phyloP scores from a whole-genome alignment of 2,797 vertebrate species.

The Lagocephalus sceleratus region DNA sequence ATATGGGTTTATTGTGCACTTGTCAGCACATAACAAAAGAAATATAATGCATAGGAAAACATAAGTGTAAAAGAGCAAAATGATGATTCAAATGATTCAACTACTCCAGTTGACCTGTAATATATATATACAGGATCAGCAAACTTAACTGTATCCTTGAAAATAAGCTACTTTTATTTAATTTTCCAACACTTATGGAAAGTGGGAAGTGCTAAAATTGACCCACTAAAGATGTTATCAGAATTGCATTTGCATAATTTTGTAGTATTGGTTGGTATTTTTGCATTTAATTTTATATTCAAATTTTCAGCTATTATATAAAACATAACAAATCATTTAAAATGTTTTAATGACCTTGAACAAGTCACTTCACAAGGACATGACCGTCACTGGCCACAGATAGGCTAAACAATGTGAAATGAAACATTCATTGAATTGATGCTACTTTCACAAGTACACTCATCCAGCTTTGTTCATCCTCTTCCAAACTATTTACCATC shows the following conservation, averaged over 20 bases:
- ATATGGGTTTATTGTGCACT: slow-evolving; percentile 8
- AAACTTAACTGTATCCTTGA: slow-evolving; percentile 11
- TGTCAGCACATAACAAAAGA: slow-evolving; percentile 20
- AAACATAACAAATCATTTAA: no score
- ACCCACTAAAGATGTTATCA: slow-evolving; percentile 2
- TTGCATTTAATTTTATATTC: neutral
- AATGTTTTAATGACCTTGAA: no score
- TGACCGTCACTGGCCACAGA: slow-evolving; percentile 31
- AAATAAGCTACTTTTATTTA: neutral
- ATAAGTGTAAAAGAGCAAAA: neutral
- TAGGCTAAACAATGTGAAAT: slow-evolving; percentile 30
- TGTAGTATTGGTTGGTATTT: neutral
- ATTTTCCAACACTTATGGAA: slow-evolving; percentile 15
- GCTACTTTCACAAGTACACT: slow-evolving; percentile 55
- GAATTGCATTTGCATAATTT: neutral
- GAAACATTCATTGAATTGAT: slow-evolving; percentile 56
- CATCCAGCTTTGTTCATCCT: slow-evolving; percentile 83
- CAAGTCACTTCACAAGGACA: slow-evolving; percentile 39
- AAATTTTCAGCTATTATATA: neutral
- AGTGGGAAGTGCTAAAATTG: neutral
- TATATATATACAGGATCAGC: slow-evolving; percentile 1
- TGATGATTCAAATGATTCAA: slow-evolving; percentile 7
- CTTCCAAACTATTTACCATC: slow-evolving; percentile 84
- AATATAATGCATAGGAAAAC: slow-evolving; percentile 9
- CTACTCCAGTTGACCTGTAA: neutral